A percentile compares a stretch with the other conserved stretches of the same genome.
Evolutionary conservation across 2,113 vertebrate genomes (phyloP).

Genomic region (Trichechus manatus): DNA sequence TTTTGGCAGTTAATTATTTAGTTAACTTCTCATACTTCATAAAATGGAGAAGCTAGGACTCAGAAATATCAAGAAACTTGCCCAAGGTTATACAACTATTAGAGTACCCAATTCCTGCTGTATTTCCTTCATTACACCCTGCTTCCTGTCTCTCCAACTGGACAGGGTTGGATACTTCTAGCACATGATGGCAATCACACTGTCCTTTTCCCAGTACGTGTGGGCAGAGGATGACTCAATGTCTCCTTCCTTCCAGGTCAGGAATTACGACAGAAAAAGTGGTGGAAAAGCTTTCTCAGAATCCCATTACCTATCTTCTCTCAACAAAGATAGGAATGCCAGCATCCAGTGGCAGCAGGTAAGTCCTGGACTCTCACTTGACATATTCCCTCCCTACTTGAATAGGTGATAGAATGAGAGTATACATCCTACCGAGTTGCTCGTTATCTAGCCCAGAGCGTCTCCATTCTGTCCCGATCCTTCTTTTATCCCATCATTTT

Average conservation of each 20-base stretch:
- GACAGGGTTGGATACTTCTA: background rate
- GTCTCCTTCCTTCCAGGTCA: conserved; percentile 54
- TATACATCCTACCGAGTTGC: background rate
- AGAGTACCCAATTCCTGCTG: background rate
- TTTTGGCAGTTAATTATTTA: background rate
- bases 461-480: background rate
- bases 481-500: background rate
- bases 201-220: background rate
- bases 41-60: background rate
- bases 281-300: conserved; percentile 33
- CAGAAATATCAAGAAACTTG: background rate
- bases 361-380: background rate
- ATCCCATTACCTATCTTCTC: conserved; percentile 44
- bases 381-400: background rate
- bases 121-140: background rate
- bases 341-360: background rate
- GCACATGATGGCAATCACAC: background rate
- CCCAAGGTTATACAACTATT: background rate
- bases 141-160: background rate
- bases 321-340: conserved; percentile 38
- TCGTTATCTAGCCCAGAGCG: background rate
- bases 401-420: background rate
- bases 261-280: conserved; percentile 39
- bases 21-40: background rate
- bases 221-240: conserved; percentile 6